A percentile compares a stretch with the other conserved stretches of the same genome.
phyloP scores from a whole-genome alignment of 2,113 vertebrate genomes.

The Empidonax alnorum region DNA sequence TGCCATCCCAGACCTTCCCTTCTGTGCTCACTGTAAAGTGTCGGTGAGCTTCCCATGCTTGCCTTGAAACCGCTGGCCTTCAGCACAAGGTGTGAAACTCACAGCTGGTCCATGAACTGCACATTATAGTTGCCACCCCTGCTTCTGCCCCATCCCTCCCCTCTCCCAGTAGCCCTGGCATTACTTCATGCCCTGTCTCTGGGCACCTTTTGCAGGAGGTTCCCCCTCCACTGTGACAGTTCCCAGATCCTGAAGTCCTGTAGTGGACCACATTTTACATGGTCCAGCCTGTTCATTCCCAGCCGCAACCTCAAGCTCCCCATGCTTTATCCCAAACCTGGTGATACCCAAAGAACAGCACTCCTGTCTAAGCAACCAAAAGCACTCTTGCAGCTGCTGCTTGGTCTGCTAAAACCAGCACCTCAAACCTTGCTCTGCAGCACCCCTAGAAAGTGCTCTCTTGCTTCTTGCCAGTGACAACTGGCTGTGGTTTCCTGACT shows the following conservation, averaged over 20 bases:
- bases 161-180: background rate
- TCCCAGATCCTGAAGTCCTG: background rate
- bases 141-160: background rate
- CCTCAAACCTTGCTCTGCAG: background rate
- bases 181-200: background rate
- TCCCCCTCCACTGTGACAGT: background rate
- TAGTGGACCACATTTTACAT: fast-evolving
- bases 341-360: background rate
- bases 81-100: background rate
- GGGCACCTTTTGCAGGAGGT: background rate
- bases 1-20: background rate
- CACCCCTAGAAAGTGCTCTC: background rate
- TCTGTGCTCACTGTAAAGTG: background rate
- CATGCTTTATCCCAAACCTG: background rate
- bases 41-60: background rate
- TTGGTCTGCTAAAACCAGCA: background rate
- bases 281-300: background rate
- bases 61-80: background rate
- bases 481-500: background rate
- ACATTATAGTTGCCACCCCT: background rate
- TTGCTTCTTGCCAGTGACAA: background rate
- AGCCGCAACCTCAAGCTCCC: background rate
- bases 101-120: background rate
- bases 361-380: background rate
- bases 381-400: background rate